Evolutionary conservation across 2,113 vertebrate genomes (phyloP).

Genomic region (Antennarius striatus): DNA sequence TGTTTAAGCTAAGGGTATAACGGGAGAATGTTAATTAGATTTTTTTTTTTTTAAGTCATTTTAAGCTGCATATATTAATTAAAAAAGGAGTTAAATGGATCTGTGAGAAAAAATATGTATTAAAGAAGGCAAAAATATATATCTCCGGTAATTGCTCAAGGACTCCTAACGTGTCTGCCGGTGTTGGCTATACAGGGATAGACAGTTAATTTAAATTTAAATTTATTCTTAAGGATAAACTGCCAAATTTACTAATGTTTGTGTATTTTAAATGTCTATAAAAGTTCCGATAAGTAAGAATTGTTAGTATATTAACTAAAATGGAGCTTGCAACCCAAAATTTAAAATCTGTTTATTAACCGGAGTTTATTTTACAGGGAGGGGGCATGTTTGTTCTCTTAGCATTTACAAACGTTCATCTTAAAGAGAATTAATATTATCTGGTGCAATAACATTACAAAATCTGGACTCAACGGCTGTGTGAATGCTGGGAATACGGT

Average conservation of each 20-base stretch:
- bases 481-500: slow-evolving; percentile 23
- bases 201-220: too few relatives aligned
- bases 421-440: too few relatives aligned
- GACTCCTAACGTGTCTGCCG: not conserved
- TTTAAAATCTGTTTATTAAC: slow-evolving; percentile 5
- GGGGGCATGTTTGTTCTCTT: slow-evolving; percentile 18
- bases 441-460: not conserved
- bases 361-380: slow-evolving; percentile 9
- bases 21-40: not conserved
- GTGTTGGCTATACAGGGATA: not conserved
- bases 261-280: slow-evolving; percentile 8
- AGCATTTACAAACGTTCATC: slow-evolving; percentile 20
- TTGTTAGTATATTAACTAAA: not conserved
- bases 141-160: too few relatives aligned
- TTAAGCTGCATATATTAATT: not conserved
- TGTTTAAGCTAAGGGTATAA: slow-evolving; percentile 1
- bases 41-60: too few relatives aligned
- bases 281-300: slow-evolving; percentile 6
- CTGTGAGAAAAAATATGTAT: too few relatives aligned
- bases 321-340: slow-evolving; percentile 17
- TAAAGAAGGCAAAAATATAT: too few relatives aligned
- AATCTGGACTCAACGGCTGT: slow-evolving; percentile 16
- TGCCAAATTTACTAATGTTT: slow-evolving; percentile 7
- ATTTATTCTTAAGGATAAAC: not conserved
- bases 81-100: not conserved